Evolutionary conservation across 1,140 invertebrate species (phyloP), one percentile per base, ranked within the genome.

Genomic region (Bombus waltoni): DNA sequence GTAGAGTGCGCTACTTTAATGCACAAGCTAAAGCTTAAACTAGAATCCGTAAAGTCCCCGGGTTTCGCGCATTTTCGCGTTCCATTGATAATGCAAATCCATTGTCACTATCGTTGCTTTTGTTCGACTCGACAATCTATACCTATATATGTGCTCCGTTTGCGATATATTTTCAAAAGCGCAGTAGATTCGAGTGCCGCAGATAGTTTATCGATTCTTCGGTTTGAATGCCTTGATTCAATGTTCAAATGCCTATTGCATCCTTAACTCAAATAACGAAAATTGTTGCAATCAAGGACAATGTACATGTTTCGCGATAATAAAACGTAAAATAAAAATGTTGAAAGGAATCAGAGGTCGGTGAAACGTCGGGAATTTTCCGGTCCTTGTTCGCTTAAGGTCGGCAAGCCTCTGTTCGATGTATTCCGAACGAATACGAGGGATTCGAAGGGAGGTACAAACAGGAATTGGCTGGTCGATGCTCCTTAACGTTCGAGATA

Each of bases 401-500:
- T 42, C 71, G 80, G 38, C 65, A 28, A 42, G 38, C 38, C n/a
- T 28, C 3, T n/a, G 35, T 77, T 53, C n/a, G 77, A 2, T 11
- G 25, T 70, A 32, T 28, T 70, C 35, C 15, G 44, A 53, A 40
- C 78, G 65, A 76, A 32, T 25, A n/a, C 10, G 42, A 65, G 72
- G 44, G 73, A 71, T 75, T 78, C 53, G 66, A 78, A 83, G 82
- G 82, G 73, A 42, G 65, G 65, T 22, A 76, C 10, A 53, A 70
- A 70, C 65, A 83, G 81, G 81, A 83, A 68, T 83, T 35, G 81
- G n/a, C 35, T 70, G 18, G 62, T 28, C 80, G 38, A 73, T 53
- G 81, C 47, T 73, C 70, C 53, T 73, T 74, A 71, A 38, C 22
- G 38, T 71, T 72, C 75, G 35, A 25, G 74, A 40, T 47, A 71